Evolutionary conservation across 2,113 vertebrate species (phyloP).

Genomic region (Xiphophorus couchianus): DNA sequence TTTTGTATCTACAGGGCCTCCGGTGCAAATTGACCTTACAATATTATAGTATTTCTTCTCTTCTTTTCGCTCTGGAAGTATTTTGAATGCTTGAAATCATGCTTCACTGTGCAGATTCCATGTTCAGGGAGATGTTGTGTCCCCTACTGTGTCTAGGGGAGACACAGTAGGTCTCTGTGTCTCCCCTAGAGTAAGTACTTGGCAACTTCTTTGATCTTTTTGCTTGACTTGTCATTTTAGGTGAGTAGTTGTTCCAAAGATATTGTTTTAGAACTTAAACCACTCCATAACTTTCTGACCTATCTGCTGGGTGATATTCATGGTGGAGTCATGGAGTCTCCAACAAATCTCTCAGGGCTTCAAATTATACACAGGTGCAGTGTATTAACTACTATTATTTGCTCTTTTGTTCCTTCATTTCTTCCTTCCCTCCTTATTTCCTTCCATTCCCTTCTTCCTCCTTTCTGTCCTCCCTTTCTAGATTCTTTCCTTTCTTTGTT

Average conservation of each 20-base stretch:
- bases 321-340: neutral
- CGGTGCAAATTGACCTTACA: neutral
- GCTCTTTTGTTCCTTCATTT: neutral
- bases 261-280: neutral
- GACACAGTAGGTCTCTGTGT: too few relatives aligned
- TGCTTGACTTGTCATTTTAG: neutral
- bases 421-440: neutral
- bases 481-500: neutral
- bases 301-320: neutral
- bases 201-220: too few relatives aligned
- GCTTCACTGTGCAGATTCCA: too few relatives aligned
- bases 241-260: too few relatives aligned
- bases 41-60: neutral
- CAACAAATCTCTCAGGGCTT: neutral
- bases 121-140: too few relatives aligned
- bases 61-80: neutral
- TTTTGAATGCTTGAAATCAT: too few relatives aligned
- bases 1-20: neutral
- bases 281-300: neutral
- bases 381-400: too few relatives aligned
- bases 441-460: neutral
- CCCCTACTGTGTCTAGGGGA: too few relatives aligned
- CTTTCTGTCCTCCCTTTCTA: neutral
- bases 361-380: neutral
- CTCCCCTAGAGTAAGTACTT: too few relatives aligned